Evolutionary conservation across 2,113 vertebrate species (phyloP).

Genomic region (Mohoua ochrocephala): DNA sequence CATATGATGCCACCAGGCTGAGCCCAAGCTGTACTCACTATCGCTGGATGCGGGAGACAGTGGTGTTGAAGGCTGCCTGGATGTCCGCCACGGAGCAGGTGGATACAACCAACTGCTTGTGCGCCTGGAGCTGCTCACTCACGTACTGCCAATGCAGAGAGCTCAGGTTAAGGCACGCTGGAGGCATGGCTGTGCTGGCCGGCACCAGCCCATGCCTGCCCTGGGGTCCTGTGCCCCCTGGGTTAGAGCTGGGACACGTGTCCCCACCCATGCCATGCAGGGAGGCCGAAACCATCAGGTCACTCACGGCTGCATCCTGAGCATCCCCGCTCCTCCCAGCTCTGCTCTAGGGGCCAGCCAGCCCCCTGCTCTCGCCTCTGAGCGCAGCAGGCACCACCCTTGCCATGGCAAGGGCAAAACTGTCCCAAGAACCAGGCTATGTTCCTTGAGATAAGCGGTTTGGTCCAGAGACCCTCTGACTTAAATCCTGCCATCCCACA

Average conservation of each 20-base stretch:
- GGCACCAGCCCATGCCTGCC: neutral
- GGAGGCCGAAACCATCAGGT: neutral
- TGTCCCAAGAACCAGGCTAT: neutral
- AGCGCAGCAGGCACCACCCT: neutral
- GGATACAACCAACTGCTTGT: constrained; percentile 89
- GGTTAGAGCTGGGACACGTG: neutral
- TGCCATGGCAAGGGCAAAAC: neutral
- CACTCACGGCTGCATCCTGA: neutral
- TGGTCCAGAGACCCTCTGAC: neutral
- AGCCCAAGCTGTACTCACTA: constrained; percentile 79
- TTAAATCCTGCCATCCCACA: neutral
- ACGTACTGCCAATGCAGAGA: constrained; percentile 51
- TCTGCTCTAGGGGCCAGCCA: neutral
- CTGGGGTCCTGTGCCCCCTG: fast-evolving
- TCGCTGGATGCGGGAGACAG: constrained; percentile 94
- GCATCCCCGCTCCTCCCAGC: neutral
- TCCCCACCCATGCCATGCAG: fast-evolving
- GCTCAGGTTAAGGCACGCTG: neutral
- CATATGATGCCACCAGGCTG: fast-evolving
- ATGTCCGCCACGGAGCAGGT: constrained; percentile 92
- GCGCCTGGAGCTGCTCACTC: constrained; percentile 78
- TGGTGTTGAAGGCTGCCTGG: constrained; percentile 96
- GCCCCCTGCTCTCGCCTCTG: fast-evolving
- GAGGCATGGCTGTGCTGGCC: neutral
- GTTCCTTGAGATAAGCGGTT: neutral